Percentiles rank a stretch among this genome's conserved stretches.
These are phyloP conservation scores for Nibea coibor DNA, from an alignment of 2,113 vertebrate species.

Conservation along the genomic window DNA sequence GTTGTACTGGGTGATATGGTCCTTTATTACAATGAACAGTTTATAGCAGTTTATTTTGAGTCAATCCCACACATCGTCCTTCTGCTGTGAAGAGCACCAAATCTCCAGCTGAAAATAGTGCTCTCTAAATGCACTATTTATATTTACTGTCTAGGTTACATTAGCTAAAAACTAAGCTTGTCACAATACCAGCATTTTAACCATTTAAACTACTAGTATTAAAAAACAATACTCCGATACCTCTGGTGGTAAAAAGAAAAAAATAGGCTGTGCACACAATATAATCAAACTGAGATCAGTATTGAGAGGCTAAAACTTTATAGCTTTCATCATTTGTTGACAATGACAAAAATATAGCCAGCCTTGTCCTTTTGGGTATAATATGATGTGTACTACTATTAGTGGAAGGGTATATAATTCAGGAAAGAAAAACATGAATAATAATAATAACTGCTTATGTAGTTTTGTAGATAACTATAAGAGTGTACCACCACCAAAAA, in stretches of 20 bases:
- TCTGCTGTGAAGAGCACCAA: conserved; percentile 22
- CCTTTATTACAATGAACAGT: conserved; percentile 17
- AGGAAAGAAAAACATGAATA: not conserved
- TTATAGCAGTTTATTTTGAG: conserved; percentile 3
- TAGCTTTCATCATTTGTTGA: conserved; percentile 14
- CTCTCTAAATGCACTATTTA: not conserved
- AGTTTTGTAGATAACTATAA: conserved; percentile 19
- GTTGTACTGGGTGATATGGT: not conserved
- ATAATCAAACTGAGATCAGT: not conserved
- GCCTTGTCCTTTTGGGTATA: not conserved
- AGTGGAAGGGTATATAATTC: not conserved
- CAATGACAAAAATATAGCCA: conserved; percentile 3
- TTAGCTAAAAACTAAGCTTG: not conserved
- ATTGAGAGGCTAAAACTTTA: not conserved
- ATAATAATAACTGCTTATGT: not conserved
- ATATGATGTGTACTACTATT: not conserved
- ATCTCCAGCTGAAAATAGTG: conserved; percentile 12
- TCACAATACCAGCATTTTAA: too few species aligned
- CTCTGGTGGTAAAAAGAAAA: too few species aligned
- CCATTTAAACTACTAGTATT: too few species aligned
- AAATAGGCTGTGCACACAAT: too few species aligned
- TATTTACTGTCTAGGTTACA: conserved; percentile 1
- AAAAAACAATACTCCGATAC: too few species aligned
- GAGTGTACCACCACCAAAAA: conserved; percentile 19
- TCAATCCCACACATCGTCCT: conserved; percentile 31